Evolutionary conservation across 1,140 invertebrate species (phyloP), one percentile per base, ranked within the genome.

Genomic region (Drosophila leontia): DNA sequence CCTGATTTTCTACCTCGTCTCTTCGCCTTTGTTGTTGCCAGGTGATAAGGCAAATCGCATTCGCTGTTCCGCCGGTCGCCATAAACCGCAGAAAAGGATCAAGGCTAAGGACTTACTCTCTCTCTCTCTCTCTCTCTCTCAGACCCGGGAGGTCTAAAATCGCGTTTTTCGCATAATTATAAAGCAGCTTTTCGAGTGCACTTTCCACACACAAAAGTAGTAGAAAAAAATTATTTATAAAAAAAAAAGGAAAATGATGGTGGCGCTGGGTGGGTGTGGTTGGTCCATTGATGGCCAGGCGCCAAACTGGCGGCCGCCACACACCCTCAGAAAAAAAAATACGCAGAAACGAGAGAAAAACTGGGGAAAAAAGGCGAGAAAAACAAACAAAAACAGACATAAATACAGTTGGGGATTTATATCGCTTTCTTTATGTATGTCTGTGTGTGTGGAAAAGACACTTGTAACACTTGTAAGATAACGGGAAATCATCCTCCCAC

Each of bases 221-320:
- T 64, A 29, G 29, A 5, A 23, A n/a, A 37, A 12, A n/a, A 12
- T 4, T 29, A 29, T 32, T 17, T 32, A 50, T 17, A 32, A 51
- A 4, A 7, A 19, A 6, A 9, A 34, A 44, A 50, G 5, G 15
- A 29, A 35, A 37, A 41, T 34, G 15, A 17, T 12, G 5, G 3
- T 19, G 44, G 37, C 15, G 15, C 17, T 13, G 37, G 37, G 42
- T 15, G 61, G 47, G 26, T 51, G 37, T 26, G 67, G 34, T n/a
- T 56, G 53, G 67, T 58, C 35, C 68, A 71, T 67, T 78, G 42
- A 64, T 58, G 55, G 59, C 48, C 53, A 65, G 84, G 85, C 85
- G 84, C 85, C 84, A 75, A 68, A 60, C 62, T 84, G 84, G 61
- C 84, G 78, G 84, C 61, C 85, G 84, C 85, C 84, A 78, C 17